A percentile compares a stretch with the other conserved stretches of the same genome.
phyloP scores from a whole-genome alignment of 2,888 invertebrate species.

The Megalurothrips usitatus region DNA sequence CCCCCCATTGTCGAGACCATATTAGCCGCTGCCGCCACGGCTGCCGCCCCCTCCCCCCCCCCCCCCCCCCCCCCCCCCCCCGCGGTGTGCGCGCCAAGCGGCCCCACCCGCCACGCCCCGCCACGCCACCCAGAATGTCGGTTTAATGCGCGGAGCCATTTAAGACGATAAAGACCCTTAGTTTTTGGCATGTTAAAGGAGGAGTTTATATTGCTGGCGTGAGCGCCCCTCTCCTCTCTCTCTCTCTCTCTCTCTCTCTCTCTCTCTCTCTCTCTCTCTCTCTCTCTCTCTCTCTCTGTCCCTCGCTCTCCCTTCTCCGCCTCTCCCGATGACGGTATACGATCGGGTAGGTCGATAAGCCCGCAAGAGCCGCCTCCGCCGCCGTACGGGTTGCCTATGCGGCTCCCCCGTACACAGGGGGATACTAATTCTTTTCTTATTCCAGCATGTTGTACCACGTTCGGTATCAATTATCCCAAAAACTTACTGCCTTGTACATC shows the following conservation, averaged over 20 bases:
- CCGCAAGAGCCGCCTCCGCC: not conserved
- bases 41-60: not conserved
- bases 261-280: not conserved
- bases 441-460: too few species aligned
- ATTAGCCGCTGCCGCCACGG: not conserved
- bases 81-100: not conserved
- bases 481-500: not conserved
- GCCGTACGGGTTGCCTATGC: too few species aligned
- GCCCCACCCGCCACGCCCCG: constrained; percentile 4
- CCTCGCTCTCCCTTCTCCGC: not conserved
- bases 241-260: not conserved
- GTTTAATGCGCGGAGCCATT: constrained; percentile 19
- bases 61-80: not conserved
- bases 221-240: not conserved
- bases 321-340: not conserved
- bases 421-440: not conserved
- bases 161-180: constrained; percentile 26
- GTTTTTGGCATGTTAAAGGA: constrained; percentile 26
- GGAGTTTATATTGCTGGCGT: constrained; percentile 16
- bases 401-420: not conserved
- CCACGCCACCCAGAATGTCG: constrained; percentile 19
- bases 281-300: not conserved
- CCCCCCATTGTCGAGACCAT: constrained; percentile 25
- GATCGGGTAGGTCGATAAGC: not conserved
- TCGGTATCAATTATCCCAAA: too few species aligned